Evolutionary conservation across 2,888 invertebrate species (phyloP), one percentile per base, ranked within the genome.

Genomic region (Lasius platythorax): DNA sequence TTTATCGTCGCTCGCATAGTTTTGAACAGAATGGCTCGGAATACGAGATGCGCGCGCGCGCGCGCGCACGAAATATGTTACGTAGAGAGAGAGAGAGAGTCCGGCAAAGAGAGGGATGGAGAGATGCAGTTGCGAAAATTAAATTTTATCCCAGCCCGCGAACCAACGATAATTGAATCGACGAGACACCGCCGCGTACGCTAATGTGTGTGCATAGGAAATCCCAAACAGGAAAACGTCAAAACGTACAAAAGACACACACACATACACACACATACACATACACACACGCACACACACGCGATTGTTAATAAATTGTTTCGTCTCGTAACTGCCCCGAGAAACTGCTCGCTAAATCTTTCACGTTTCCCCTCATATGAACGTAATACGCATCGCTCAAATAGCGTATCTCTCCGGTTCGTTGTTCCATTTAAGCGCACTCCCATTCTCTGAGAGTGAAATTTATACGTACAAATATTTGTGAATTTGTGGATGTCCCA

Each of bases 1-100:
- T 78, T 78, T 78, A 78, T 78, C 30, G 68, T 5, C 64, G 28
- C 12, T 76, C 40, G 78, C 78, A 78, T 68, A 78, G 78, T 78
- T 78, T 68, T 56, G 40, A 68, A 68, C 40, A 15, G 78, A 68
- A 78, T 66, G 33, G 66, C 9, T 8, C 15, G 66, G 56, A 64
- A 53, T 68, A 50, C 33, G 12, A 23, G n/a, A 53, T 53, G 53
- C n/a, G n/a, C n/a, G 53, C n/a, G 8, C 6, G 6, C 23, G 53
- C 28, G 53, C 53, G 3, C 23, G 40, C 28, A 40, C 53, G 5
- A 53, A 28, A 43, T 68, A 30, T 53, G n/a, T 78, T 68, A 78
- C 40, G 40, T 40, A 66, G 75, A 64, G 43, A 46, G 43, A 66
- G 18, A 66, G 75, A 64, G 43, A 46, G 43, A 66, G 18, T 23